Base-by-base conservation (phyloP, 2,797 vertebrate species). In the Rhinatrema bivittatum region DNA sequence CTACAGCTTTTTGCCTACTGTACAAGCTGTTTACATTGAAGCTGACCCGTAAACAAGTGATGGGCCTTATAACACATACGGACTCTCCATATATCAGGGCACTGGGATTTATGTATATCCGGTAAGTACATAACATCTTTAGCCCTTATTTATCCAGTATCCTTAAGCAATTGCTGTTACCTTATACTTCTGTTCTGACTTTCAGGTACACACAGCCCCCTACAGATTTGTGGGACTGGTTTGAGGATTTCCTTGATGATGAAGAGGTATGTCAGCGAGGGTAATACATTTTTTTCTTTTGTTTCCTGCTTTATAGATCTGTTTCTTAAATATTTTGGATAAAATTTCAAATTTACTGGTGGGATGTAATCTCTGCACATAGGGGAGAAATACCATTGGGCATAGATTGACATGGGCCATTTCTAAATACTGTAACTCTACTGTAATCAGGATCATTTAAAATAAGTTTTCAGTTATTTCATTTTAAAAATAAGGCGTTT, bases 101-200 rank as follows among this genome's bases (percentile, higher is more conserved):
- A 20, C 92, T 99, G 60, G 96, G 96, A 81, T 99, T 99, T 88
- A 99, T 99, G 96, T 99, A 99, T 78, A 99, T 99, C 87, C 84
- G 95, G 96, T 98, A 73, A 67, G 67, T 19, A 4, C 37, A 11
- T 9, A 10, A 49, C 30, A 36, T 39, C 19, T 26, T 28, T 24
- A 42, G n/a, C 52, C 42, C 40, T 18, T 7, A 49, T 2, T 38
- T 24, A 37, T 28, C 5, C 11, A 10, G 20, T 31, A 8, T 10
- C 19, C 7, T 31, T 42, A 45, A 54, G n/a, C n/a, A 59, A 3
- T 5, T 53, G 16, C 36, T 25, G 17, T 58, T 60, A 40, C 16
- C 38, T 38, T 56, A 45, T 23, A n/a, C 1, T 0, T 2, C 72
- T 44, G 55, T 57, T 66, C 5, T 56, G 13, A n/a, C n/a, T 74